Conservation (phyloP, 2,797 vertebrate species). For the Lepidocolaptes lacrymiger region DNA sequence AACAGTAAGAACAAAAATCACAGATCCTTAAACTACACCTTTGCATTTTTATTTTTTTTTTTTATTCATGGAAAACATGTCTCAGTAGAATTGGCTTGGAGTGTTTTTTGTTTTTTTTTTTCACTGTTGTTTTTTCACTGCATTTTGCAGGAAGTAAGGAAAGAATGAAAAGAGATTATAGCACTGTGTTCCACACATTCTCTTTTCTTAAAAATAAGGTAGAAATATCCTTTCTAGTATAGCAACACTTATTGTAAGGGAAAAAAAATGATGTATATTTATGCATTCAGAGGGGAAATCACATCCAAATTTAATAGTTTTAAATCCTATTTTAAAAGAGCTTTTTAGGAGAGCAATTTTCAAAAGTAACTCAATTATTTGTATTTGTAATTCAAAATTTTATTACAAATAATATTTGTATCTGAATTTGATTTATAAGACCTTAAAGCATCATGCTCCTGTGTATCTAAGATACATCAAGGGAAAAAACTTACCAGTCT, state of each 20-base stretch:
- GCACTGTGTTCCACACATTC: background rate
- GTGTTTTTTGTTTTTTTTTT: background rate
- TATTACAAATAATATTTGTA: background rate
- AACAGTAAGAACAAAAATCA: background rate
- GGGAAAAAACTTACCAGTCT: background rate
- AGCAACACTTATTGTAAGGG: background rate
- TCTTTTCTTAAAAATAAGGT: background rate
- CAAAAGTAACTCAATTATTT: background rate
- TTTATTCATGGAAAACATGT: background rate
- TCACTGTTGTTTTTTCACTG: background rate
- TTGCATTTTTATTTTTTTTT: background rate
- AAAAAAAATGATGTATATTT: background rate
- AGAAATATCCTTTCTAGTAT: background rate
- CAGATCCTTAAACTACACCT: background rate
- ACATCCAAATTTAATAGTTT: background rate
- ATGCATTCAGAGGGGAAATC: background rate
- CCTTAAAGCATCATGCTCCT: background rate
- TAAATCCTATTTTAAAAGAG: background rate
- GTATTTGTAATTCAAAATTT: background rate
- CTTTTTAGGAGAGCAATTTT: background rate
- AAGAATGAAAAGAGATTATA: background rate
- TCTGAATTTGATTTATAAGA: background rate
- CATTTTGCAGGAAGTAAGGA: background rate
- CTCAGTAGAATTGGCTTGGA: background rate
- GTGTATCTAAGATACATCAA: background rate